These are phyloP conservation scores for Agrypnia vestita DNA, from an alignment of 1,140 invertebrate species.

Conservation along the genomic window DNA sequence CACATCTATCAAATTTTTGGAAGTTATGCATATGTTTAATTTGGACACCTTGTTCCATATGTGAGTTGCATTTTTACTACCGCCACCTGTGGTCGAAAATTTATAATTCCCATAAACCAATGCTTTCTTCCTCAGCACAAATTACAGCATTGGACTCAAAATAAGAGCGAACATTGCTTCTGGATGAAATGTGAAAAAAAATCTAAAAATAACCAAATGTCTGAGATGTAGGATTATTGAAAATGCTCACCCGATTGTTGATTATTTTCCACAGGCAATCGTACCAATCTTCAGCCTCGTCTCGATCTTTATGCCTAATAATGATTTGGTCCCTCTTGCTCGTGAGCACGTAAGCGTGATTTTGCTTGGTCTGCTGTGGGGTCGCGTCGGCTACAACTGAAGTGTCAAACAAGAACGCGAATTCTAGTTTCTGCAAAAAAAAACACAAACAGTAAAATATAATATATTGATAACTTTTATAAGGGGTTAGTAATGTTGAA, in stretches of 20 bases:
- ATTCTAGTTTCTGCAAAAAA: constrained; percentile 58
- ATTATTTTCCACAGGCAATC: constrained; percentile 65
- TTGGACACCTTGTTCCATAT: too few relatives aligned
- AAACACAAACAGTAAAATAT: background rate
- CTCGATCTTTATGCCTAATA: constrained; percentile 67
- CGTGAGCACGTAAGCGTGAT: constrained; percentile 51
- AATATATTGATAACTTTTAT: too few relatives aligned
- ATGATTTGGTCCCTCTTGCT: constrained; percentile 65
- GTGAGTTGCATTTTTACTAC: too few relatives aligned
- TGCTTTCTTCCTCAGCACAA: too few relatives aligned
- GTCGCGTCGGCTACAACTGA: constrained; percentile 65
- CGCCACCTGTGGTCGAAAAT: too few relatives aligned
- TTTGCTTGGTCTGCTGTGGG: constrained; percentile 68
- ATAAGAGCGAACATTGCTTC: background rate
- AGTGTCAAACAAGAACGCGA: constrained; percentile 65
- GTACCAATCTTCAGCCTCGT: constrained; percentile 64
- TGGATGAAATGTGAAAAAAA: background rate
- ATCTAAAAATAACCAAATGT: background rate
- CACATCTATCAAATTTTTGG: too few relatives aligned
- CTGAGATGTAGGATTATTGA: too few relatives aligned
- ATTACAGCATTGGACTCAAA: too few relatives aligned
- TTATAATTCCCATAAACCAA: too few relatives aligned
- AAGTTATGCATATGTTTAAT: too few relatives aligned
- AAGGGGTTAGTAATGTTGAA: too few relatives aligned
- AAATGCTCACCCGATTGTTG: constrained; percentile 66